These are phyloP conservation scores for Bicyclus anynana DNA, from an alignment of 1,140 invertebrate genomes.

Conservation along the genomic window DNA sequence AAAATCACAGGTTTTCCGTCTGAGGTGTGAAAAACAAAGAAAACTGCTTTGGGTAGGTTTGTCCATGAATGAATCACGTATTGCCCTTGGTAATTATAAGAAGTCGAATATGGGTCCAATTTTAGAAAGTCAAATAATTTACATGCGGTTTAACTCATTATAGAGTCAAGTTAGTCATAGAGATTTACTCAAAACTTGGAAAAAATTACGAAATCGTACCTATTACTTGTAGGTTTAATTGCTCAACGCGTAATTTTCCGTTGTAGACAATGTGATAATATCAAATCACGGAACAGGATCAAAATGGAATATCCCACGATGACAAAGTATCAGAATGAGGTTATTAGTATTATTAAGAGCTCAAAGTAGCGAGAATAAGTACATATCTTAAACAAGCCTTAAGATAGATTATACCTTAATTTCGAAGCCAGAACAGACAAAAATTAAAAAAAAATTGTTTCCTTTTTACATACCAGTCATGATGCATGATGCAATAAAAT, in stretches of 20 bases:
- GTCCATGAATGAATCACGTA: neutral
- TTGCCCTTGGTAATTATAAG: neutral
- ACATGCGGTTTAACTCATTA: neutral
- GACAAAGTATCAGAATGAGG: too few species aligned
- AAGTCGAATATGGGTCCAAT: neutral
- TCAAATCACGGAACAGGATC: neutral
- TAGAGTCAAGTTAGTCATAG: neutral
- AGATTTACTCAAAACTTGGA: neutral
- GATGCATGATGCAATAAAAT: too few species aligned
- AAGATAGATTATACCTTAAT: too few species aligned
- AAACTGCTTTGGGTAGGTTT: too few species aligned
- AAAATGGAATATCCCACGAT: too few species aligned
- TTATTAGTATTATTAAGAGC: too few species aligned
- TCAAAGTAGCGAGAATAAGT: too few species aligned
- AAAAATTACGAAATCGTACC: neutral
- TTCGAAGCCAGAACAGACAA: too few species aligned
- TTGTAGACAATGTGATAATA: neutral
- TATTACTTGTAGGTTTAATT: neutral
- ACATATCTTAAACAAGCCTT: too few species aligned
- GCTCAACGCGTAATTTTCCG: neutral
- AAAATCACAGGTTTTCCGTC: too few species aligned
- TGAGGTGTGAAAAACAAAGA: neutral
- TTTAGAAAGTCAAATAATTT: neutral
- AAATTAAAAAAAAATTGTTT: too few species aligned
- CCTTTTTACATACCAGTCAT: too few species aligned